Percentiles rank a stretch among this genome's conserved stretches.
Evolutionary conservation across 2,888 invertebrate species (phyloP).

Genomic region (Nasonovia ribisnigri): DNA sequence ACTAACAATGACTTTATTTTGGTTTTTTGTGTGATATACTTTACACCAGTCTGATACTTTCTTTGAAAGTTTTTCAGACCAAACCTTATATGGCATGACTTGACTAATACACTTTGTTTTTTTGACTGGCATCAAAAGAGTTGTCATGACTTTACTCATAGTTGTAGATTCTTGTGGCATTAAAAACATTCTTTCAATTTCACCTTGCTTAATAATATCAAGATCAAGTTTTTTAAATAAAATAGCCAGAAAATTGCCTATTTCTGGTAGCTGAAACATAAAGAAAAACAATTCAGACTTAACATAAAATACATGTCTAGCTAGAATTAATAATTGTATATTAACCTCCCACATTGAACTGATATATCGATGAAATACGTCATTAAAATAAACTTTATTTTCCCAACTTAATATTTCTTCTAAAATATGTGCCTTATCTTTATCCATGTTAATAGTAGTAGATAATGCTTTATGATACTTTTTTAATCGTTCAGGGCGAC

Average conservation of each 20-base stretch:
- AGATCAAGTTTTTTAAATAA: constrained; percentile 72
- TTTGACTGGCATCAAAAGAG: constrained; percentile 72
- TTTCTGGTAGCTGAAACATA: constrained; percentile 73
- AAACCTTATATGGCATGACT: constrained; percentile 75
- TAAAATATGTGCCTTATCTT: constrained; percentile 62
- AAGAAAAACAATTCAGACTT: constrained; percentile 19
- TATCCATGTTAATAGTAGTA: constrained; percentile 11
- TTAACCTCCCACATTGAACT: constrained; percentile 75
- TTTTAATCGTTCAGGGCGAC: constrained; percentile 31
- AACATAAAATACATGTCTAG: neutral
- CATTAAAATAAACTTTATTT: constrained; percentile 70
- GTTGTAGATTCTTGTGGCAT: constrained; percentile 74
- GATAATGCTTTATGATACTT: constrained; percentile 51
- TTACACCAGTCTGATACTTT: constrained; percentile 73
- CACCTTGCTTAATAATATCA: constrained; percentile 74
- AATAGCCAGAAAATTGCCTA: constrained; percentile 74
- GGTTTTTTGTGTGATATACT: constrained; percentile 30
- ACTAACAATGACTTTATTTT: constrained; percentile 58
- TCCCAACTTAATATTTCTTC: constrained; percentile 72
- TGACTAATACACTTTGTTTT: constrained; percentile 70
- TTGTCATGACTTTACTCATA: constrained; percentile 74
- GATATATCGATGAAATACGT: constrained; percentile 71
- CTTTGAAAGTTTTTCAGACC: constrained; percentile 73
- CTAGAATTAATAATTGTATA: neutral
- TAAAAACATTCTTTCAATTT: constrained; percentile 74